phyloP scores from a whole-genome alignment of 2,888 invertebrate species.

The Pterobdella sp. region DNA sequence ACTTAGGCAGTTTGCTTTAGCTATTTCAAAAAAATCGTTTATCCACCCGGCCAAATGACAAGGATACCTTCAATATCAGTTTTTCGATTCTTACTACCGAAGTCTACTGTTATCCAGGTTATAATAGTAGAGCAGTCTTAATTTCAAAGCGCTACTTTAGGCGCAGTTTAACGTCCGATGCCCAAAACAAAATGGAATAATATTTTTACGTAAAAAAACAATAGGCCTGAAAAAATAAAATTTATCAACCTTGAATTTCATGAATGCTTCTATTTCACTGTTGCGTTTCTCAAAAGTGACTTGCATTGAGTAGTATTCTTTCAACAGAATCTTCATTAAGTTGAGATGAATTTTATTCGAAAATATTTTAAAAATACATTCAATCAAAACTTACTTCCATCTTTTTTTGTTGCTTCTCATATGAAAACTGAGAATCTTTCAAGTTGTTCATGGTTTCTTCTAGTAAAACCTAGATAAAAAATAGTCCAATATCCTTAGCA shows the following conservation, averaged over 20 bases:
- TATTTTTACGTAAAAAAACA: too few species aligned
- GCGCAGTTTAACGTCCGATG: too few species aligned
- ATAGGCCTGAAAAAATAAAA: constrained; percentile 39
- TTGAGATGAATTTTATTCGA: neutral
- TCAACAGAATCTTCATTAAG: constrained; percentile 6
- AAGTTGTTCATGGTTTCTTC: constrained; percentile 47
- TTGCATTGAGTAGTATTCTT: constrained; percentile 20
- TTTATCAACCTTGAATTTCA: constrained; percentile 11
- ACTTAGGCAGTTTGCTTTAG: too few species aligned
- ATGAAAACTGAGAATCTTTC: constrained; percentile 46
- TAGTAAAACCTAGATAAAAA: constrained; percentile 41
- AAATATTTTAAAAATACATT: neutral
- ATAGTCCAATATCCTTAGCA: neutral
- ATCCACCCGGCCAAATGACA: too few species aligned
- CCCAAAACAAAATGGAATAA: too few species aligned
- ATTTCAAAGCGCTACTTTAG: too few species aligned
- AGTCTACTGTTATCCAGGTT: too few species aligned
- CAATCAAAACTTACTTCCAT: constrained; percentile 42
- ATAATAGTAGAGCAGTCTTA: too few species aligned
- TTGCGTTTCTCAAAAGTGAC: constrained; percentile 13
- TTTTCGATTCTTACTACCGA: too few species aligned
- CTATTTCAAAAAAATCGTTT: too few species aligned
- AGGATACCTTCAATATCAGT: too few species aligned
- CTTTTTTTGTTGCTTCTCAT: constrained; percentile 50
- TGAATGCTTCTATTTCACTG: neutral